Conservation (phyloP, 2,888 invertebrate species). For the Tiliacea citrago region DNA sequence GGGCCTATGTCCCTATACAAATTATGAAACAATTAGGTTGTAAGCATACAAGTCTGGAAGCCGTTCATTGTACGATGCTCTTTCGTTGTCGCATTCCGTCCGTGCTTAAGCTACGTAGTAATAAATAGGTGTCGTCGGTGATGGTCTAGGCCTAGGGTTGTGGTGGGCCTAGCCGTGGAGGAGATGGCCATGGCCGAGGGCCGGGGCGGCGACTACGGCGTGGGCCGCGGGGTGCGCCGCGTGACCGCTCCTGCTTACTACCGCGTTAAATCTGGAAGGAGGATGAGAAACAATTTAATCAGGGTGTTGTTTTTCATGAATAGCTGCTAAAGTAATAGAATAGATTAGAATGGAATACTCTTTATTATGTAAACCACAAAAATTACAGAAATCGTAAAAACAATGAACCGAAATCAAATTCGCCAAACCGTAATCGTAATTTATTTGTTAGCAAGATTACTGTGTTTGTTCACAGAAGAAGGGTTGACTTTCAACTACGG, state of each 20-base stretch:
- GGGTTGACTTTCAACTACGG: no score
- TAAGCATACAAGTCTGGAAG: constrained; percentile 61
- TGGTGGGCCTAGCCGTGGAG: constrained; percentile 77
- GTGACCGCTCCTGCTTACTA: constrained; percentile 90
- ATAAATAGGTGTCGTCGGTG: constrained; percentile 82
- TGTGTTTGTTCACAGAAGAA: no score
- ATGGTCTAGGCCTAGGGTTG: constrained; percentile 54
- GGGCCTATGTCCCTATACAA: constrained; percentile 84
- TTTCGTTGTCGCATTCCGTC: constrained; percentile 82
- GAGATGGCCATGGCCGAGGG: constrained; percentile 77
- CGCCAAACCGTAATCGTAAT: no score
- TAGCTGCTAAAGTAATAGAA: no score
- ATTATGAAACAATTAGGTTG: constrained; percentile 85
- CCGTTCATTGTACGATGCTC: constrained; percentile 73
- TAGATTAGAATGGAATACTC: no score
- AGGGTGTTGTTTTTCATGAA: background rate
- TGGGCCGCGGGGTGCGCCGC: constrained; percentile 88
- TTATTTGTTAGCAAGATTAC: no score
- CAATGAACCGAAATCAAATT: no score
- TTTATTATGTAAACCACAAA: no score
- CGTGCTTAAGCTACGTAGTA: constrained; percentile 82
- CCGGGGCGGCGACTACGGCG: constrained; percentile 82
- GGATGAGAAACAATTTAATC: background rate
- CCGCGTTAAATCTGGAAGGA: constrained; percentile 90
- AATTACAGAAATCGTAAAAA: no score